Conservation (phyloP, 2,113 vertebrate species). For the Mustela lutreola region DNA sequence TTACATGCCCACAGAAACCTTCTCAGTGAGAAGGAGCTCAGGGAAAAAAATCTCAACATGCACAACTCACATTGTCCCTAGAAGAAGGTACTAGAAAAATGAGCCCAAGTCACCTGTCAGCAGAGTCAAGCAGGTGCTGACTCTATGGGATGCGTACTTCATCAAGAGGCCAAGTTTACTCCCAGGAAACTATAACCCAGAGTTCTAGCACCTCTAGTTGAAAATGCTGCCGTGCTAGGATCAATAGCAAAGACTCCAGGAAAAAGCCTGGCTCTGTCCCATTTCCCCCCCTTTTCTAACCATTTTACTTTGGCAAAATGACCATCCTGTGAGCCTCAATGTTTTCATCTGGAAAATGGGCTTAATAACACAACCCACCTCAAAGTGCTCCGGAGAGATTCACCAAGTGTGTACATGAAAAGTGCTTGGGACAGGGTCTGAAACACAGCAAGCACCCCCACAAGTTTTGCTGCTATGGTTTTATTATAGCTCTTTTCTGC, state of each 20-base stretch:
- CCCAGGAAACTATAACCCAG: background rate
- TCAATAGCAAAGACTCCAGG: background rate
- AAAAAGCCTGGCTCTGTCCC: too few relatives aligned
- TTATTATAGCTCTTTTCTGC: background rate
- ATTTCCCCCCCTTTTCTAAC: background rate
- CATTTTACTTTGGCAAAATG: background rate
- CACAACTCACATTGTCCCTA: background rate
- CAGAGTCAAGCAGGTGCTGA: background rate
- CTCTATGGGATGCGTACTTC: rapidly evolving
- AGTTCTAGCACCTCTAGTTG: background rate
- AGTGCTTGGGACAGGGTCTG: background rate
- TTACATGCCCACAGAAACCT: background rate
- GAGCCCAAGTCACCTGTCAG: background rate
- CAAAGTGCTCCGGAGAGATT: rapidly evolving
- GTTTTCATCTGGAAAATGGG: background rate
- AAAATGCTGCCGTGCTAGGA: rapidly evolving
- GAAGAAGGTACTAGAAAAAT: background rate
- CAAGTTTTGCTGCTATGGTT: background rate
- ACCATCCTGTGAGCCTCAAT: background rate
- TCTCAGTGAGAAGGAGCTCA: background rate
- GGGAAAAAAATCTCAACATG: background rate
- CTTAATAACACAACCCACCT: background rate
- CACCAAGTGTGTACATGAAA: rapidly evolving
- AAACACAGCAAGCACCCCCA: rapidly evolving
- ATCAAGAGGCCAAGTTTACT: too few relatives aligned